Conservation (phyloP, 2,797 vertebrate species). For the Schizopygopsis pylzovi region DNA sequence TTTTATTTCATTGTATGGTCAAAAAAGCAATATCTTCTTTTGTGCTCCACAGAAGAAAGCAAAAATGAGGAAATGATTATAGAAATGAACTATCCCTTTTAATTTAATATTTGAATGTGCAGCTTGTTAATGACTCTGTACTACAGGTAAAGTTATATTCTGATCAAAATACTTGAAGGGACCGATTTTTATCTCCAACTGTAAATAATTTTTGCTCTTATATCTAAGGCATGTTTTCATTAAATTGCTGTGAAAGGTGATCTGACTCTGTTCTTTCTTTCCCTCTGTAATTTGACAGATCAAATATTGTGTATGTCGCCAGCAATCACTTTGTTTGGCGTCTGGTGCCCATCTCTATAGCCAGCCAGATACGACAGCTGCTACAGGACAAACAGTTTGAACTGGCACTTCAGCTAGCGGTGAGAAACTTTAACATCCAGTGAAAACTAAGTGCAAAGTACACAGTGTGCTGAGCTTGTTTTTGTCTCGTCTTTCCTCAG, state of each 20-base stretch:
- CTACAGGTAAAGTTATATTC: too few species aligned
- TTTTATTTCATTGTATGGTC: too few species aligned
- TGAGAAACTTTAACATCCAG: conserved; percentile 72
- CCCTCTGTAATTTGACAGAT: conserved; percentile 72
- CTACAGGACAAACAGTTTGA: conserved; percentile 99
- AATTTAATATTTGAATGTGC: too few species aligned
- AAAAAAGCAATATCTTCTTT: too few species aligned
- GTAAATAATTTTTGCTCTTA: too few species aligned
- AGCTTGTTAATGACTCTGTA: too few species aligned
- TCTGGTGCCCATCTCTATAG: conserved; percentile 95
- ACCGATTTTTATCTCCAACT: too few species aligned
- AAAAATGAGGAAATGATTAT: too few species aligned
- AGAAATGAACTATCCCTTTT: too few species aligned
- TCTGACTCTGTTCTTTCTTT: background rate
- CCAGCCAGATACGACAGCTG: conserved; percentile 95
- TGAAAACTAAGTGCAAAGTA: background rate
- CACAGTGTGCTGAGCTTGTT: background rate
- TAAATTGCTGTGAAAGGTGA: background rate
- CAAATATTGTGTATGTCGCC: conserved; percentile 95
- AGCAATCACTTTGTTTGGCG: conserved; percentile 99
- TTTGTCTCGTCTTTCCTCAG: conserved; percentile 66
- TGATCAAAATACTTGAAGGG: too few species aligned
- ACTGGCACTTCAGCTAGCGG: conserved; percentile 94
- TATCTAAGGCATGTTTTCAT: background rate
- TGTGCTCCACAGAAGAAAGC: too few species aligned